Base-by-base conservation (phyloP, 1,140 invertebrate species). In the Papilio aristodemus region DNA sequence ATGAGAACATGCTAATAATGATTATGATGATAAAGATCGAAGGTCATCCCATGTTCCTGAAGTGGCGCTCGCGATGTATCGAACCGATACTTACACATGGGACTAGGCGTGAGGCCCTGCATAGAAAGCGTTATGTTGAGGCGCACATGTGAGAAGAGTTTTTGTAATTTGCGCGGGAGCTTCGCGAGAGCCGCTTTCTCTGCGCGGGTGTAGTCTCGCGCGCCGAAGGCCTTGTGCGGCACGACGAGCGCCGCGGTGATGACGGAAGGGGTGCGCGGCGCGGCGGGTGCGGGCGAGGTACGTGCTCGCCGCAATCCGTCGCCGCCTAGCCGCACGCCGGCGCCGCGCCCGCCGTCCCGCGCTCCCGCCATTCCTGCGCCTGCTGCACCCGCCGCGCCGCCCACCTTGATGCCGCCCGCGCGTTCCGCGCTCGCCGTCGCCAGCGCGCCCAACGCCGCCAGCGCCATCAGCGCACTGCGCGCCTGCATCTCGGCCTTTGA, bases 21-120 rank as follows among this genome's bases (percentile, higher is more conserved):
- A 50, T 50, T n/a, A 43, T 14, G 17, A 46, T 43, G 39, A n/a
- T 14, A 1, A 43, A 50, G 17, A 17, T 50, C 19, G 8, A 14
- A 19, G 27, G 19, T 3, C 13, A 32, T 50, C 19, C 7, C 25
- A 13, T 36, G 13, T 59, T 25, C 13, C 13, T 5, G 14, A 5
- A 32, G 58, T 37, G 13, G 37, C 32, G 37, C 27, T 36, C 7
- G 32, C 17, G 27, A 37, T 32, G 4, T 50, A 9, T 50, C 19
- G n/a, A 36, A 27, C 54, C 13, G 11, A 63, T 67, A 72, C 93
- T 94, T 89, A 96, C 95, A 94, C 87, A 94, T 96, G 58, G 96
- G 96, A 92, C 95, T 96, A 38, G 96, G 95, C 63, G 94, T 95
- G 70, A 96, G 91, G 76, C 94, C 94, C 79, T 95, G 94, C 93